Evolutionary conservation across 2,888 invertebrate genomes (phyloP).

Genomic region (Melipona beecheii): DNA sequence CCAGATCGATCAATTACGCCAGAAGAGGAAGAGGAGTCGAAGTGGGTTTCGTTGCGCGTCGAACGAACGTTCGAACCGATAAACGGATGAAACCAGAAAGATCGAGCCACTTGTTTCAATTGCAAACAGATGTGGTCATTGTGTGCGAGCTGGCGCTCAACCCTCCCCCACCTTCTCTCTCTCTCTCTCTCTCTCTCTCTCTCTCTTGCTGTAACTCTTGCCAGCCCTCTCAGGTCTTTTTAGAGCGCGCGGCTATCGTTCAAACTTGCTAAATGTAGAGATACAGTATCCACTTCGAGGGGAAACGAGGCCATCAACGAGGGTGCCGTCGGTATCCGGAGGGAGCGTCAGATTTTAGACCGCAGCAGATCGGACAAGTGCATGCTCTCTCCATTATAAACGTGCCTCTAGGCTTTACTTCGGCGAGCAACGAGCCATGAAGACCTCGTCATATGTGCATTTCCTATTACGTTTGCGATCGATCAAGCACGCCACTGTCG

Average conservation of each 20-base stretch:
- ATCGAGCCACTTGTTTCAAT: conserved; percentile 80
- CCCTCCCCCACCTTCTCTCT: conserved; percentile 13
- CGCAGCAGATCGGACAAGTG: conserved; percentile 79
- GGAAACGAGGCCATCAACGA: conserved; percentile 71
- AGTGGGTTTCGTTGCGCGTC: conserved; percentile 15
- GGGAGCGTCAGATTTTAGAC: conserved; percentile 80
- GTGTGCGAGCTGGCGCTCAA: conserved; percentile 46
- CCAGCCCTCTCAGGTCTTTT: conserved; percentile 55
- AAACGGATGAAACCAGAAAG: conserved; percentile 73
- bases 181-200: no score
- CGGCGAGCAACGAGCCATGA: conserved; percentile 80
- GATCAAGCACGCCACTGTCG: conserved; percentile 47
- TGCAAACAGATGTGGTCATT: conserved; percentile 81
- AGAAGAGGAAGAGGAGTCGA: conserved; percentile 3
- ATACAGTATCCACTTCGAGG: conserved; percentile 74
- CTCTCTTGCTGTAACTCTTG: conserved; percentile 3
- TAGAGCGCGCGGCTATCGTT: conserved; percentile 73
- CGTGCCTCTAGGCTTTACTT: conserved; percentile 68
- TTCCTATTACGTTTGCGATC: conserved; percentile 66
- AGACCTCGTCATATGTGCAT: conserved; percentile 80
- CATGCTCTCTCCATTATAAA: conserved; percentile 73
- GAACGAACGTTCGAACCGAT: conserved; percentile 59
- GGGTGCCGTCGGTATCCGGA: conserved; percentile 67
- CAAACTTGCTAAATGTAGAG: conserved; percentile 77
- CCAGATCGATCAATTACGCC: conserved; percentile 36